Conservation (phyloP, 2,888 invertebrate species). For the Craniophora ligustri region DNA sequence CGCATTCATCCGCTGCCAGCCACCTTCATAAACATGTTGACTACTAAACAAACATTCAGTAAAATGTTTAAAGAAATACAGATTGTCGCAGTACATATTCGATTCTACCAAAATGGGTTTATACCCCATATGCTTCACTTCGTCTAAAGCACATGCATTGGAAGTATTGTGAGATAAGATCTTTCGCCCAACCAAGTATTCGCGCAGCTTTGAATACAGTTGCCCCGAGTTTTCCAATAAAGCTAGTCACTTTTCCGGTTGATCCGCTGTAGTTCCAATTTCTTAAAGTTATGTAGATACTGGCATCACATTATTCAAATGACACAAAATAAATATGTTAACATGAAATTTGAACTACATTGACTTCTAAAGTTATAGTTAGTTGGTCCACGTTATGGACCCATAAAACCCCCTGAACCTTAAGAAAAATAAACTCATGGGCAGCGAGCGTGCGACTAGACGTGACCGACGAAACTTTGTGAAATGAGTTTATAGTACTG, state of each 20-base stretch:
- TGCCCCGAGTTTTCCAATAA: constrained; percentile 49
- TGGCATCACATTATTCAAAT: constrained; percentile 3
- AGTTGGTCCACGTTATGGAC: too few species aligned
- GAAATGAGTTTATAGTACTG: too few species aligned
- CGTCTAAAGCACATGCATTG: constrained; percentile 29
- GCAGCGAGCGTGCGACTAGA: too few species aligned
- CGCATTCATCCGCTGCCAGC: too few species aligned
- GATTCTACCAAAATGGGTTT: constrained; percentile 16
- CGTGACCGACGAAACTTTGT: too few species aligned
- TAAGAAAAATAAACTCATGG: too few species aligned
- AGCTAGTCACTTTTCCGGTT: constrained; percentile 39
- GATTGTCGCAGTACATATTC: constrained; percentile 8
- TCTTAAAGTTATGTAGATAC: constrained; percentile 11
- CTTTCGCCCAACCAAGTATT: constrained; percentile 40
- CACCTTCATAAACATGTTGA: too few species aligned
- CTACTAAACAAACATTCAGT: neutral
- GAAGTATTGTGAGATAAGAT: constrained; percentile 40
- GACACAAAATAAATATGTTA: neutral
- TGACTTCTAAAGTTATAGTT: too few species aligned
- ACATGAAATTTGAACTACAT: too few species aligned
- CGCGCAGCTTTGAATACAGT: constrained; percentile 38
- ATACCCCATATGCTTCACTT: constrained; percentile 18
- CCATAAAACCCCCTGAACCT: too few species aligned
- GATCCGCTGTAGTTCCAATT: constrained; percentile 25
- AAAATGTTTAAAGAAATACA: neutral